Evolutionary conservation across 2,113 vertebrate species (phyloP).

Genomic region (Entomyzon cyanotis): DNA sequence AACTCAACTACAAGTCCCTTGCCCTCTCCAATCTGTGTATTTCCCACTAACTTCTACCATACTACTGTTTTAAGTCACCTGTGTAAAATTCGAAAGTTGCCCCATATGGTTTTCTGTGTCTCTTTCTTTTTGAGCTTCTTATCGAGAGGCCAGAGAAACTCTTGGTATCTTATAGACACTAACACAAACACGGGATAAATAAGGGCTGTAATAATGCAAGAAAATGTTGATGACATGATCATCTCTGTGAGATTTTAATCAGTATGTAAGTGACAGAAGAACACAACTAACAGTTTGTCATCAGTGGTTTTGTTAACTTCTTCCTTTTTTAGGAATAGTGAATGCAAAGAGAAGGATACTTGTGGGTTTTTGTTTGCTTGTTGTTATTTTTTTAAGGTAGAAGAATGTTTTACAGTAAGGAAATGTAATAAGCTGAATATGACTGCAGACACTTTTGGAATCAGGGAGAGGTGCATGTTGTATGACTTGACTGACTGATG

Average conservation of each 20-base stretch:
- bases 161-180: neutral
- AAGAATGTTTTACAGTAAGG: neutral
- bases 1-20: neutral
- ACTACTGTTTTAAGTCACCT: neutral
- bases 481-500: neutral
- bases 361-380: neutral
- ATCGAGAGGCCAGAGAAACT: neutral
- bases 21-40: neutral
- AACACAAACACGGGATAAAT: neutral
- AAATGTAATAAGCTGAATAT: neutral
- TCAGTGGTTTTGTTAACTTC: neutral
- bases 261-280: neutral
- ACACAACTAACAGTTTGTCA: neutral
- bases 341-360: rapidly evolving
- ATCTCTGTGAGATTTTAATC: neutral
- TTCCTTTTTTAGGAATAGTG: neutral
- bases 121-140: neutral
- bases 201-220: neutral
- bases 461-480: neutral
- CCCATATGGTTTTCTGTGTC: neutral
- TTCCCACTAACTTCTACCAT: neutral
- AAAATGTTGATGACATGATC: neutral
- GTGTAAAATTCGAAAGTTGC: neutral
- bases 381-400: neutral
- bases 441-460: neutral